Percentiles rank a stretch among this genome's conserved stretches.
phyloP scores from a whole-genome alignment of 2,113 vertebrate genomes.

The Mesocricetus auratus region DNA sequence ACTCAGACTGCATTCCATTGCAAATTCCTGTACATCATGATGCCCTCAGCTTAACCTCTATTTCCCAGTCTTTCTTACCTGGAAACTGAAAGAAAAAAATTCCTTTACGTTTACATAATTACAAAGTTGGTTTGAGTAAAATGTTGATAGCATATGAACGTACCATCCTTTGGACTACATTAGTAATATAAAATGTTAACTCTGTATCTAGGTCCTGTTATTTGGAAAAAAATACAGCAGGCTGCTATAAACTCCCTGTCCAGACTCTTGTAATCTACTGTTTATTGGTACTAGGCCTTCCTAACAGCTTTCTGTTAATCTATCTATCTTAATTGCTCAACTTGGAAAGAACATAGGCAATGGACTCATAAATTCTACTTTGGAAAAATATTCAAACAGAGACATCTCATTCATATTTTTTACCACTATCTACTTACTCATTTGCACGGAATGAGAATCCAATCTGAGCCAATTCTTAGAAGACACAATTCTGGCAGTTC shows the following conservation, averaged over 20 bases:
- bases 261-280: background rate
- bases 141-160: background rate
- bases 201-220: background rate
- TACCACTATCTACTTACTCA: background rate
- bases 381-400: slow-evolving; percentile 55
- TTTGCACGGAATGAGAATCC: background rate
- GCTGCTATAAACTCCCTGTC: background rate
- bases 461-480: background rate
- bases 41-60: slow-evolving; percentile 25
- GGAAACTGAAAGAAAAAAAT: background rate
- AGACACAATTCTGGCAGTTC: background rate
- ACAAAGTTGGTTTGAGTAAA: background rate
- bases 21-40: background rate
- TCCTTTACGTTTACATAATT: background rate
- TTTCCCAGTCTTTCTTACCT: background rate
- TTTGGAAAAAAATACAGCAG: background rate
- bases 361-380: slow-evolving; percentile 31
- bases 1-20: background rate
- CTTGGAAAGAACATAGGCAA: background rate
- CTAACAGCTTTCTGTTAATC: background rate
- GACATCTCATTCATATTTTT: background rate
- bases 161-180: background rate
- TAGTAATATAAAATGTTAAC: background rate
- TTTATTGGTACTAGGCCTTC: background rate
- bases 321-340: background rate